Conservation (phyloP, 2,113 vertebrate species). For the Peromyscus polionotus region DNA sequence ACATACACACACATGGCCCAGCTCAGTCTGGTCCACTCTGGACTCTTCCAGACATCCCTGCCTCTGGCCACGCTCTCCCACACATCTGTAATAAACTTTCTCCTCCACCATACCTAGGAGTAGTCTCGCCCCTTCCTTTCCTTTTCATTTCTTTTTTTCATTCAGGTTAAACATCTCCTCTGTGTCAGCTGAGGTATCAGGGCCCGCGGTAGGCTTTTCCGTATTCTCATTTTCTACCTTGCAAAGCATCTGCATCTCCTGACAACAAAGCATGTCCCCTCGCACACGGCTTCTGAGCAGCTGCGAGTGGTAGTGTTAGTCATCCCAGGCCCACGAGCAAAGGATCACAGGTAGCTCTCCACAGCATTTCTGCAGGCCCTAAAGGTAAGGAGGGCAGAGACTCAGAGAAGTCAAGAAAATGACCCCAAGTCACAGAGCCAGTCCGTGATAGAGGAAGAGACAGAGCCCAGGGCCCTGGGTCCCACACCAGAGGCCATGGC, state of each 20-base stretch:
- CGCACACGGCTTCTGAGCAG: too few species aligned
- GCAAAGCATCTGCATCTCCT: too few species aligned
- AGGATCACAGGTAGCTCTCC: neutral
- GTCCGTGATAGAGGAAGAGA: neutral
- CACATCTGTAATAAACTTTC: too few species aligned
- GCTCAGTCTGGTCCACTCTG: too few species aligned
- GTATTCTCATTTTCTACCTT: neutral
- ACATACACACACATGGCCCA: too few species aligned
- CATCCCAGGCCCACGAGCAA: neutral
- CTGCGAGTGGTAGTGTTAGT: neutral
- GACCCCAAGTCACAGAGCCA: neutral
- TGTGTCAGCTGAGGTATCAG: neutral
- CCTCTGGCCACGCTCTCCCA: too few species aligned
- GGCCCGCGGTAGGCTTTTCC: neutral
- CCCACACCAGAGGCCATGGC: neutral
- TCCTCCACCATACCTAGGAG: too few species aligned
- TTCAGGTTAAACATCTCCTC: neutral
- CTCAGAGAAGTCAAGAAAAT: constrained; percentile 5
- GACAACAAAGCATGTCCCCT: neutral
- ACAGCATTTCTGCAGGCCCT: neutral
- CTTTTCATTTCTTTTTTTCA: too few species aligned
- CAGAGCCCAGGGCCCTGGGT: neutral
- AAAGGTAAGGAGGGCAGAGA: neutral
- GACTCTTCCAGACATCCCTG: too few species aligned
- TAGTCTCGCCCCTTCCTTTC: too few species aligned